A percentile compares a stretch with the other conserved stretches of the same genome.
Evolutionary conservation across 2,113 vertebrate species (phyloP).

Genomic region (Myiozetetes cayanensis): DNA sequence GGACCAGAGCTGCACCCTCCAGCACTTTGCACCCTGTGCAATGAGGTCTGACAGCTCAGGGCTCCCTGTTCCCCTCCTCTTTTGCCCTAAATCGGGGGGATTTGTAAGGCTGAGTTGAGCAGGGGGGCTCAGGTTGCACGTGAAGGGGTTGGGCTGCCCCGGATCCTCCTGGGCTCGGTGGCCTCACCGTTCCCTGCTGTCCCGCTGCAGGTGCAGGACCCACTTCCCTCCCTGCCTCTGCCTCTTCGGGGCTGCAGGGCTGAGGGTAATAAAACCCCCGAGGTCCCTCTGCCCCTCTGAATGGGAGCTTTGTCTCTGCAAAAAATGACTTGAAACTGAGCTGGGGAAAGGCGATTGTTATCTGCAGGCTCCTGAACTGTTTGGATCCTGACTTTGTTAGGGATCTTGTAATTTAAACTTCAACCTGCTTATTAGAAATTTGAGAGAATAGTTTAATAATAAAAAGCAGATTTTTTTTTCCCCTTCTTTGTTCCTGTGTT

Average conservation of each 20-base stretch:
- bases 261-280: constrained; percentile 75
- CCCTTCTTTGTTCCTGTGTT: background rate
- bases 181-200: background rate
- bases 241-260: constrained; percentile 25
- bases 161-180: background rate
- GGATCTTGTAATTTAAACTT: constrained; percentile 81
- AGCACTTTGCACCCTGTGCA: background rate
- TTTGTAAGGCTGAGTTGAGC: accelerated
- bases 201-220: background rate
- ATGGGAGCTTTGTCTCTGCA: constrained; percentile 83
- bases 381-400: constrained; percentile 73
- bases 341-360: constrained; percentile 80
- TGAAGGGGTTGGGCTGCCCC: background rate
- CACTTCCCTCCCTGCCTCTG: background rate
- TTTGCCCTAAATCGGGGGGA: background rate
- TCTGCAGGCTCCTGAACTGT: constrained; percentile 73
- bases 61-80: background rate
- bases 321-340: constrained; percentile 81
- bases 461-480: constrained; percentile 24
- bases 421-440: constrained; percentile 80
- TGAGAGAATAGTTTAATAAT: constrained; percentile 75
- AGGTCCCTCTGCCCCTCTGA: constrained; percentile 62
- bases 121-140: background rate
- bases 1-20: background rate
- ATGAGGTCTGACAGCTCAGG: background rate